phyloP scores from a whole-genome alignment of 2,888 invertebrate species.

The Sturmia bella region DNA sequence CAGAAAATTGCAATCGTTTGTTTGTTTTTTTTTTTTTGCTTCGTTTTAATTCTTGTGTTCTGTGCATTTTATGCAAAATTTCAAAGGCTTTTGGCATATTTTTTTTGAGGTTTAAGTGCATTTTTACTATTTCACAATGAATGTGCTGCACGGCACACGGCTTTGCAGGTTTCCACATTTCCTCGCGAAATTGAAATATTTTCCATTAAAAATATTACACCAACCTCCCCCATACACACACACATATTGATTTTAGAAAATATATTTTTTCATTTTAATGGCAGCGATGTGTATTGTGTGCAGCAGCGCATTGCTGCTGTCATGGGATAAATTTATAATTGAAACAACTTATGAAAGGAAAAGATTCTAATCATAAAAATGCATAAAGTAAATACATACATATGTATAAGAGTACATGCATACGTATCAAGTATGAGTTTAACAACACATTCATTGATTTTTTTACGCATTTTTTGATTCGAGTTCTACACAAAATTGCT shows the following conservation, averaged over 20 bases:
- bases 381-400: background rate
- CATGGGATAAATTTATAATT: background rate
- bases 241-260: constrained; percentile 47
- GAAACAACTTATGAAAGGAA: background rate
- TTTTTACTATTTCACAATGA: constrained; percentile 40
- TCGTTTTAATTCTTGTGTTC: constrained; percentile 15
- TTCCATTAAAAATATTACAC: constrained; percentile 49
- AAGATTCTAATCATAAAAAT: constrained; percentile 4
- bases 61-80: constrained; percentile 55
- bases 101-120: constrained; percentile 46
- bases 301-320: background rate
- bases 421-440: no score
- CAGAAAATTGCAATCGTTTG: constrained; percentile 55
- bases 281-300: constrained; percentile 1
- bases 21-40: constrained; percentile 17
- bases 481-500: no score
- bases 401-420: no score
- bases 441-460: no score
- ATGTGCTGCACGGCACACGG: background rate
- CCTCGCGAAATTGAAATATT: constrained; percentile 60
- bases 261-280: constrained; percentile 20
- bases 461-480: no score
- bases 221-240: background rate
- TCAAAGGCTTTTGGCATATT: constrained; percentile 62
- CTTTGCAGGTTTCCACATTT: constrained; percentile 48